phyloP scores from a whole-genome alignment of 2,888 invertebrate species.

The Meteorus colon region DNA sequence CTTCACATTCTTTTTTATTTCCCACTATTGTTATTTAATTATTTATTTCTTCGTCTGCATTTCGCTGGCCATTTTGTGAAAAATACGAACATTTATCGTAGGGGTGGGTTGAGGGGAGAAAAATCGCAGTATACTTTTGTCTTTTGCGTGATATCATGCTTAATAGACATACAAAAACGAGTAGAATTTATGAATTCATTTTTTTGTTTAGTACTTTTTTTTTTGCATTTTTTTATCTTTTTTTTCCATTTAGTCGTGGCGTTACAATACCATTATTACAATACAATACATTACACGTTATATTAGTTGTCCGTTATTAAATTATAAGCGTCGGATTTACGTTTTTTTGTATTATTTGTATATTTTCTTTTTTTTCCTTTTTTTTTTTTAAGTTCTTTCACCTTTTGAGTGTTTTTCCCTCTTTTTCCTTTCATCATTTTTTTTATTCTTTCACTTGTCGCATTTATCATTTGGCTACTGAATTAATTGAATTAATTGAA shows the following conservation, averaged over 20 bases:
- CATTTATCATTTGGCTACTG: conserved; percentile 15
- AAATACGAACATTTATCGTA: conserved; percentile 33
- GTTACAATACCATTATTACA: conserved; percentile 67
- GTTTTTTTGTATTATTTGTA: conserved; percentile 48
- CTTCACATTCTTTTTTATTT: not conserved
- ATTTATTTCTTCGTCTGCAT: not conserved
- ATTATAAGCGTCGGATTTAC: conserved; percentile 67
- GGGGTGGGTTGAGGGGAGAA: not conserved
- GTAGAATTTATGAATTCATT: conserved; percentile 53
- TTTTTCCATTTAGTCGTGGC: conserved; percentile 49
- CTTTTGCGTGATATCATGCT: conserved; percentile 58
- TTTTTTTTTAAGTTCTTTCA: not conserved
- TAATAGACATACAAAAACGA: conserved; percentile 57
- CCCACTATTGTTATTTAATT: not conserved
- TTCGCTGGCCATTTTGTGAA: not conserved
- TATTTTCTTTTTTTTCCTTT: conserved; percentile 37
- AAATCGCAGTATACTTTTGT: not conserved
- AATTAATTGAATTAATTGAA: not conserved
- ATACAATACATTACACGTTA: conserved; percentile 69
- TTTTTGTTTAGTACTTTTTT: not conserved
- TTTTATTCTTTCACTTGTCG: conserved; percentile 40
- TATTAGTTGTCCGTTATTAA: conserved; percentile 67
- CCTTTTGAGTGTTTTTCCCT: too few species aligned
- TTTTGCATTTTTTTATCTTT: conserved; percentile 31
- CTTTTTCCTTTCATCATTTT: conserved; percentile 29